phyloP scores from a whole-genome alignment of 2,888 invertebrate genomes.

The Parapristionchus giblindavisi region DNA sequence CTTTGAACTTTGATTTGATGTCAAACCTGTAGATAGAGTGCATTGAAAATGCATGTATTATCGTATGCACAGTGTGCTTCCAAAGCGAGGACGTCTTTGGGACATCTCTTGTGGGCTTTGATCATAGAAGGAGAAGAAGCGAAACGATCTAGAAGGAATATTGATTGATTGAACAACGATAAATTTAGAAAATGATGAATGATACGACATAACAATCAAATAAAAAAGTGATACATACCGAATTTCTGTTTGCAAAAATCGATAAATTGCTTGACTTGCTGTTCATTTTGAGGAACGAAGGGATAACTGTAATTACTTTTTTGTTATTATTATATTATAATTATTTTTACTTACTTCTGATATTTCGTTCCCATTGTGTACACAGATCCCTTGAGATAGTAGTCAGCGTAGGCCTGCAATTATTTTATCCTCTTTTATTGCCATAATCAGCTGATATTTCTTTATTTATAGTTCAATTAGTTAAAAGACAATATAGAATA shows the following conservation, averaged over 20 bases:
- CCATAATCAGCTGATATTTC: background rate
- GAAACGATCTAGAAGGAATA: slow-evolving; percentile 4
- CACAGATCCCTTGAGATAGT: slow-evolving; percentile 44
- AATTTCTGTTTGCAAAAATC: slow-evolving; percentile 37
- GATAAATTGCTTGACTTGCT: slow-evolving; percentile 39
- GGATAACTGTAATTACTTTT: slow-evolving; percentile 32
- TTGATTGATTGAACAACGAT: background rate
- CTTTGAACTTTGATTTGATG: background rate
- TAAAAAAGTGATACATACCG: slow-evolving; percentile 8
- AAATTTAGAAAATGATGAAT: background rate
- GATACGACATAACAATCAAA: background rate
- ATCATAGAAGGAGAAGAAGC: background rate
- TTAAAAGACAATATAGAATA: background rate
- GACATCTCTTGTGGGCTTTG: slow-evolving; percentile 38
- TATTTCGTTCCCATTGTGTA: slow-evolving; percentile 41
- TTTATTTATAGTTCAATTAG: background rate
- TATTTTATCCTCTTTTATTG: background rate
- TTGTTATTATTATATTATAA: background rate
- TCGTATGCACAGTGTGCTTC: slow-evolving; percentile 41
- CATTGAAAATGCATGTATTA: slow-evolving; percentile 44
- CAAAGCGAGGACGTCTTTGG: slow-evolving; percentile 23
- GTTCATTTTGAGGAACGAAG: slow-evolving; percentile 40
- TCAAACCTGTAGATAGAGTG: slow-evolving; percentile 43
- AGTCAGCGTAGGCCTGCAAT: slow-evolving; percentile 46
- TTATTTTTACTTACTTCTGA: slow-evolving; percentile 13